Base-by-base conservation (phyloP, 2,888 invertebrate species). In the Parascotia fuliginaria region DNA sequence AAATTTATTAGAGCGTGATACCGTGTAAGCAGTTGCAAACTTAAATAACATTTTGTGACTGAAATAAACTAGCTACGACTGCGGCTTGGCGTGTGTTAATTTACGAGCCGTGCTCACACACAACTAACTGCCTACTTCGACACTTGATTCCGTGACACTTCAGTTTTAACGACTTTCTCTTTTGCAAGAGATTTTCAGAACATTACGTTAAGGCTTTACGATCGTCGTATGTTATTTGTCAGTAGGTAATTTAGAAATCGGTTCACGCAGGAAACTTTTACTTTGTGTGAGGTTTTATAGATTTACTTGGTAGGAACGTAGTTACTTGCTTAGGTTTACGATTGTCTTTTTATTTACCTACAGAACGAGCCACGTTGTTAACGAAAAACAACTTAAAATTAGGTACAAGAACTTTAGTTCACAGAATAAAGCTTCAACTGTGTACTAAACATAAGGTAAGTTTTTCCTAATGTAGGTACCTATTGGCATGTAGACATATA, bases 1-100 rank as follows among this genome's bases (percentile, higher is more conserved):
- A 76, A 64, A 73, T 74, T 81, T 83, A 81, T 82, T 78, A 76
- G 73, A 63, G 74, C 75, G n/a, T n/a, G 71, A 66, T 65, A 80
- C 81, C 76, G 68, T 64, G 65, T 63, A 63, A 71, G 69, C 64
- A 75, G 72, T 79, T 68, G 49, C 61, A 75, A 87, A 49, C 74
- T 86, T 84, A 80, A 83, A 84, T 83, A 83, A 75, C 75, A 65
- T 73, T 73, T 71, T 55, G 57, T 48, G 77, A 79, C 74, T 65
- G 67, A 60, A 70, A 69, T 71, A 72, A 81, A 80, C 75, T 77
- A 73, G 40, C 70, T 63, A 47, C 32, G 24, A 9, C 7, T 7
- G 3, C 24, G 24, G 7, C 49, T 13, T 81, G 55, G 81, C 80
- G 83, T 83, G 82, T 73, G 66, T 74, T 77, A 82, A 83, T 86